phyloP scores from a whole-genome alignment of 2,113 vertebrate genomes.

The Limnothrissa miodon region DNA sequence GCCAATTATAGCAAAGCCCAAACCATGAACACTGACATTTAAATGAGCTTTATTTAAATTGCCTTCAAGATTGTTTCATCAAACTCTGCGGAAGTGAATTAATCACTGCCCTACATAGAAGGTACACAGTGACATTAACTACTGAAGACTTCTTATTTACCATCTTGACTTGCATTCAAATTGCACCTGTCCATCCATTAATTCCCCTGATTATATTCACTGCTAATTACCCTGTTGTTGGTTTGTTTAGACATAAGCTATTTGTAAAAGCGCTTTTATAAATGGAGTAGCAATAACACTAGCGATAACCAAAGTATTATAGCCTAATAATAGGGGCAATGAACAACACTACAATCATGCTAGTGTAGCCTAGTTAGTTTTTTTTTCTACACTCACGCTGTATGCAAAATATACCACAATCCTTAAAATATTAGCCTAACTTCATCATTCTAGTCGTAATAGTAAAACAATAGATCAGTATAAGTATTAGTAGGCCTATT shows the following conservation, averaged over 20 bases:
- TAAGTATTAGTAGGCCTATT: not conserved
- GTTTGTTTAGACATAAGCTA: slow-evolving; percentile 4
- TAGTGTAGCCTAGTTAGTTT: not conserved
- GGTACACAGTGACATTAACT: slow-evolving; percentile 25
- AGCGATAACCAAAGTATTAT: not conserved
- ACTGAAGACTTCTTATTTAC: slow-evolving; percentile 26
- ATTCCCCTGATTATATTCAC: not conserved
- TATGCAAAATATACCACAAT: not conserved
- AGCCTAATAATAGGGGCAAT: not conserved
- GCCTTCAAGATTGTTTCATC: slow-evolving; percentile 99
- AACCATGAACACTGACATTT: slow-evolving; percentile 99
- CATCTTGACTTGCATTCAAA: slow-evolving; percentile 3
- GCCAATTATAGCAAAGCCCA: slow-evolving; percentile 99
- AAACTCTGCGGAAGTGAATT: slow-evolving; percentile 98
- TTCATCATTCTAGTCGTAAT: too few relatives aligned
- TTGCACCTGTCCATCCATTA: slow-evolving; percentile 22
- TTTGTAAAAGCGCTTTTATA: not conserved
- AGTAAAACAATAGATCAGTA: too few relatives aligned
- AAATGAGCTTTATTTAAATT: slow-evolving; percentile 99
- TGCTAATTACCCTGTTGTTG: not conserved
- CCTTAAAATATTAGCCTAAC: not conserved
- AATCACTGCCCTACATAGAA: slow-evolving; percentile 78
- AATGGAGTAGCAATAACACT: not conserved
- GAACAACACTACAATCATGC: not conserved
- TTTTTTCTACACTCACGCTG: not conserved